Conservation (phyloP, 2,797 vertebrate genomes). For the Sebastes glaucus region DNA sequence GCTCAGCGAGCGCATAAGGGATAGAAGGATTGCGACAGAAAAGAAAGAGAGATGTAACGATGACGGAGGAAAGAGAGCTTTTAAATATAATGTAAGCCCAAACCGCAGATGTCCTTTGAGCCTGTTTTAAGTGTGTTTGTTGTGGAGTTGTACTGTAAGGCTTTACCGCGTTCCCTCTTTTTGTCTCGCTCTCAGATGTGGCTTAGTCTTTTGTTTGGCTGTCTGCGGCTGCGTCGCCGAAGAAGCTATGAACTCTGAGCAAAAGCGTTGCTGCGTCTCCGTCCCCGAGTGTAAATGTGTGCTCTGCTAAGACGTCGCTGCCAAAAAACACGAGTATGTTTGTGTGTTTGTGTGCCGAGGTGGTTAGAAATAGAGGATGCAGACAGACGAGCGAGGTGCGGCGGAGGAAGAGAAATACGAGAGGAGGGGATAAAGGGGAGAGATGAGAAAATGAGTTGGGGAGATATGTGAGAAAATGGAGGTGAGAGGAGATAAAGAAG, state of each 20-base stretch:
- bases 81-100: slow-evolving; percentile 65
- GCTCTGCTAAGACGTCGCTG: slow-evolving; percentile 20
- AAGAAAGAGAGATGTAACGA: slow-evolving; percentile 38
- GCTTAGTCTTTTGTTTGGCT: slow-evolving; percentile 61
- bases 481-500: not conserved
- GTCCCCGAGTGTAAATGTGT: slow-evolving; percentile 16
- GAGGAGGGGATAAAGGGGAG: not conserved
- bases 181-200: slow-evolving; percentile 63
- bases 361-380: not conserved
- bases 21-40: slow-evolving; percentile 39
- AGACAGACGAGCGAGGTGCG: not conserved
- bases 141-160: slow-evolving; percentile 53
- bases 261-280: slow-evolving; percentile 15
- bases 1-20: slow-evolving; percentile 36
- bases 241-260: slow-evolving; percentile 48
- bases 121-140: slow-evolving; percentile 58
- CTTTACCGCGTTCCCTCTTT: slow-evolving; percentile 41
- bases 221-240: slow-evolving; percentile 45
- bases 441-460: not conserved
- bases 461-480: not conserved
- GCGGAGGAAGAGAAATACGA: not conserved
- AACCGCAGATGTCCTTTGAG: slow-evolving; percentile 64
- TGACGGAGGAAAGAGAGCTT: slow-evolving; percentile 54
- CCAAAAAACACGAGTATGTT: not conserved
- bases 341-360: slow-evolving; percentile 1